A percentile compares a stretch with the other conserved stretches of the same genome.
Conservation (phyloP, 2,888 invertebrate species). For the Torymus tubicola region DNA sequence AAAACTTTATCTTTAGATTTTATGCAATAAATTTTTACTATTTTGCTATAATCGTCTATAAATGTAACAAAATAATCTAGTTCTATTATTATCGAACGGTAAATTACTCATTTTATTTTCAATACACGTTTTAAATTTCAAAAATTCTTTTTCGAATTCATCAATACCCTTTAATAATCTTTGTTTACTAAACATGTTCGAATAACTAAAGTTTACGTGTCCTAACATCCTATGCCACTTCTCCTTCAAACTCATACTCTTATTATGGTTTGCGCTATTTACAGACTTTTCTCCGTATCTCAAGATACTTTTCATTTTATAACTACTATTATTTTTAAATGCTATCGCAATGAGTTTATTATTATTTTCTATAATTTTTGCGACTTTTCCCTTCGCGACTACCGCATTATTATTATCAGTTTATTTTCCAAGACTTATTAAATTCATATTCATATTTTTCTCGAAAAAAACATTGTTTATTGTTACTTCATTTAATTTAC, state of each 20-base stretch:
- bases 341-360: conserved; percentile 7
- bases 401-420: conserved; percentile 23
- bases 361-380: conserved; percentile 15
- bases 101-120: conserved; percentile 18
- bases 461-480: conserved; percentile 34
- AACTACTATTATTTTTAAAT: background rate
- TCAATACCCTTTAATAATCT: background rate
- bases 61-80: too few relatives aligned
- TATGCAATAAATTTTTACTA: too few relatives aligned
- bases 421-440: conserved; percentile 28
- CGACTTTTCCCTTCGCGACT: background rate
- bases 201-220: background rate
- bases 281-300: conserved; percentile 17
- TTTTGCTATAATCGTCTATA: too few relatives aligned
- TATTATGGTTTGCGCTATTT: background rate
- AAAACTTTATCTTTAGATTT: too few relatives aligned
- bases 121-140: conserved; percentile 1
- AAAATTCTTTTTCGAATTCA: too few relatives aligned
- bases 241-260: background rate
- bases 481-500: conserved; percentile 13
- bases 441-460: conserved; percentile 38
- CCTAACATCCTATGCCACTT: background rate
- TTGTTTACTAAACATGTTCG: background rate
- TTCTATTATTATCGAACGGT: conserved; percentile 18
- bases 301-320: conserved; percentile 11